Conservation (phyloP, 37 sponge, comb jelly and placozoan species). For the Tethya wilhelma region DNA sequence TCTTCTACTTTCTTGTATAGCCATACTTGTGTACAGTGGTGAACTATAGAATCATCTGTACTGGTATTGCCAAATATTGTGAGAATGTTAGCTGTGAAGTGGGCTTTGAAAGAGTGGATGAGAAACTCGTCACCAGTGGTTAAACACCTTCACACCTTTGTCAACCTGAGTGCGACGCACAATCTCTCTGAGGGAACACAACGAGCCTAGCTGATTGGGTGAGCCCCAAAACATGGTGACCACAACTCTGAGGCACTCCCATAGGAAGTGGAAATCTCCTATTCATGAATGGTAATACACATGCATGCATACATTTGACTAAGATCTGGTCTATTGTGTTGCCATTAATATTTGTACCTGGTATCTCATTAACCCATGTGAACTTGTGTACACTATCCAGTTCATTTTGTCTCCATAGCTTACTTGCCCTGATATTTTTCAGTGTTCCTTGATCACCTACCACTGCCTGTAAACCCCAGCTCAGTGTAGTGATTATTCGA, state of each 20-base stretch:
- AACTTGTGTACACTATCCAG: not conserved
- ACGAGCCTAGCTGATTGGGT: constrained; percentile 5
- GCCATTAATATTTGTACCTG: too few relatives aligned
- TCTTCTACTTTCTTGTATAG: constrained; percentile 8
- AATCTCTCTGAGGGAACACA: constrained; percentile 22
- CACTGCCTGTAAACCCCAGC: constrained; percentile 16
- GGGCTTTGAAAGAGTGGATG: constrained; percentile 14
- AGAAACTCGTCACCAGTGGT: constrained; percentile 27
- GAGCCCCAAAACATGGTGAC: constrained; percentile 27
- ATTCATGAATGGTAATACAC: too few relatives aligned
- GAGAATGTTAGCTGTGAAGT: constrained; percentile 4
- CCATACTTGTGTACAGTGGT: not conserved
- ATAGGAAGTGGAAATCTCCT: too few relatives aligned
- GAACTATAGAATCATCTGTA: not conserved
- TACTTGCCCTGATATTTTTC: constrained; percentile 5
- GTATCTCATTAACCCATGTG: constrained; percentile 34
- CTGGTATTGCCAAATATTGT: not conserved
- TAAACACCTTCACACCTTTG: constrained; percentile 35
- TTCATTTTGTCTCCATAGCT: not conserved
- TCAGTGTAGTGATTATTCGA: too few relatives aligned
- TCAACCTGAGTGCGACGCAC: constrained; percentile 12
- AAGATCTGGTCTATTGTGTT: too few relatives aligned
- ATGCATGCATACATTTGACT: not conserved
- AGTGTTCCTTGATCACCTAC: constrained; percentile 42
- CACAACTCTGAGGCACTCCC: too few relatives aligned